A percentile compares a stretch with the other conserved stretches of the same genome.
phyloP scores from a whole-genome alignment of 37 sponge, comb jelly and placozoan species.

The Theonella swinhoei region DNA sequence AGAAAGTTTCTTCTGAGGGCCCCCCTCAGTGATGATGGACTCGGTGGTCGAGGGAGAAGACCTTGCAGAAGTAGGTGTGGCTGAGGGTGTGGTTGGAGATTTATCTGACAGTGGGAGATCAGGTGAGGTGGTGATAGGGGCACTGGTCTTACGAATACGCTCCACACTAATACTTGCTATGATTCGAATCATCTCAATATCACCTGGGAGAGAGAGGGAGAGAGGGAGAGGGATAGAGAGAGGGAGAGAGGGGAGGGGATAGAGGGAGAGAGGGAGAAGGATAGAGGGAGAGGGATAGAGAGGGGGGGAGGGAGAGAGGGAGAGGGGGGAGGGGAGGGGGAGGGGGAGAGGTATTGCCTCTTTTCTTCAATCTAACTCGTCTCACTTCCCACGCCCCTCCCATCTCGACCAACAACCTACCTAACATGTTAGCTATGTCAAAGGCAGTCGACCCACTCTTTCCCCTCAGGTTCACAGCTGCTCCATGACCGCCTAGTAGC shows the following conservation, averaged over 20 bases:
- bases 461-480: conserved; percentile 66
- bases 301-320: too few relatives aligned
- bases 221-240: neutral
- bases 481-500: conserved; percentile 55
- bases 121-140: neutral
- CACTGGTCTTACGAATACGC: conserved; percentile 7
- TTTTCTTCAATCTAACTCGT: neutral
- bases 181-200: conserved; percentile 53
- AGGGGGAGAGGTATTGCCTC: neutral
- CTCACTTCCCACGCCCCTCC: neutral
- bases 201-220: conserved; percentile 13
- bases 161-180: conserved; percentile 45
- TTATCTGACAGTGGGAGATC: neutral
- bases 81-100: neutral
- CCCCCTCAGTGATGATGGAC: neutral
- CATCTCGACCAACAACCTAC: neutral
- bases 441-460: conserved; percentile 70
- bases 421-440: conserved; percentile 58
- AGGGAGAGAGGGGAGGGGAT: too few relatives aligned
- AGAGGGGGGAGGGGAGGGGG: too few relatives aligned
- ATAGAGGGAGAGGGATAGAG: conserved; percentile 12
- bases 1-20: neutral
- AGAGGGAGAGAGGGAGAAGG: too few relatives aligned
- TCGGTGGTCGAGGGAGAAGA: neutral
- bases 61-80: conserved; percentile 28